Percentiles rank a stretch among this genome's conserved stretches.
Conservation (phyloP, 2,888 invertebrate genomes). For the Xestia rhomboidea region DNA sequence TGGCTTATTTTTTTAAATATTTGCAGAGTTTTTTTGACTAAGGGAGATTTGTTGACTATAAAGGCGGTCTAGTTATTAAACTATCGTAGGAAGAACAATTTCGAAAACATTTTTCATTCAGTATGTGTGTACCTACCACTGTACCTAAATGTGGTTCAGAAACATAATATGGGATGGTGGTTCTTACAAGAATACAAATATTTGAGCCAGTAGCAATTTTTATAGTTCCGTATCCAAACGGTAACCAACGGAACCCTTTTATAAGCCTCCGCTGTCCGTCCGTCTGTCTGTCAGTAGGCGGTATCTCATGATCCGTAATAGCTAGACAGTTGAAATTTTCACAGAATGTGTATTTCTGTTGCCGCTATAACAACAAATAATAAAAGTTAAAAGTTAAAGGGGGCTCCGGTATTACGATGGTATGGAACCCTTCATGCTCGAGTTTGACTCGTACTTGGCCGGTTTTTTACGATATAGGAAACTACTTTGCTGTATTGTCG, state of each 20-base stretch:
- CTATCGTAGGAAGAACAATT: background rate
- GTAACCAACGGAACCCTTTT: too few relatives aligned
- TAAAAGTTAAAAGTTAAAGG: too few relatives aligned
- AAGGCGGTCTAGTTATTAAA: background rate
- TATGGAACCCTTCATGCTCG: too few relatives aligned
- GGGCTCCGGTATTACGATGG: too few relatives aligned
- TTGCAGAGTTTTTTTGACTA: constrained; percentile 5
- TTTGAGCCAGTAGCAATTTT: background rate
- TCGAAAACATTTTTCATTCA: background rate
- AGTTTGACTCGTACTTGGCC: too few relatives aligned
- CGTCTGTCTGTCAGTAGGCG: too few relatives aligned
- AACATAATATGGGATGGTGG: background rate
- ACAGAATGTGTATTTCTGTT: too few relatives aligned
- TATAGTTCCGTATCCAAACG: too few relatives aligned
- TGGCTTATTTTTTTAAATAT: constrained; percentile 30
- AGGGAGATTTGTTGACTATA: background rate
- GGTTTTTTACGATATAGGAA: background rate
- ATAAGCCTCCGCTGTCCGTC: too few relatives aligned
- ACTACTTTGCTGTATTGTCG: background rate
- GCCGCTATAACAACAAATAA: too few relatives aligned
- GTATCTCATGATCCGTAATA: too few relatives aligned
- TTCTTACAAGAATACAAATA: background rate
- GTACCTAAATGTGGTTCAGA: background rate
- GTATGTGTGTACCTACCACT: background rate
- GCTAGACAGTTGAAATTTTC: too few relatives aligned